Evolutionary conservation across 2,113 vertebrate species (phyloP).

Genomic region (Anser brachyrhynchus): DNA sequence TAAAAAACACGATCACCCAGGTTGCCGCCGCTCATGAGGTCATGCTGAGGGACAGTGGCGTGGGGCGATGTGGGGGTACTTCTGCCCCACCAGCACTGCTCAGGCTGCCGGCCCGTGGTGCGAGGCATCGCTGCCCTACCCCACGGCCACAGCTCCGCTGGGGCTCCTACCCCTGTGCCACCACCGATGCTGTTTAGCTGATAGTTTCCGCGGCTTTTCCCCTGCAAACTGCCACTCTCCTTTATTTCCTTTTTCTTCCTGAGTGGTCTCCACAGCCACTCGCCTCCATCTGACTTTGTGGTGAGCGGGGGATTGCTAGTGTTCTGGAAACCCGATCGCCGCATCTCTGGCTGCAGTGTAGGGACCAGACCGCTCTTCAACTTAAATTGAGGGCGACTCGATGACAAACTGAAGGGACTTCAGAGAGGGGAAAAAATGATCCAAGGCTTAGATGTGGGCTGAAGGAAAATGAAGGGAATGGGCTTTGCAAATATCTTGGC

Average conservation of each 20-base stretch:
- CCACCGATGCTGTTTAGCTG: neutral
- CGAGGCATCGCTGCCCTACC: neutral
- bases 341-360: neutral
- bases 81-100: neutral
- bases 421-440: slow-evolving; percentile 63
- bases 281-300: slow-evolving; percentile 7
- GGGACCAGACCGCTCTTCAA: slow-evolving; percentile 27
- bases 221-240: neutral
- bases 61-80: neutral
- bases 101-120: neutral
- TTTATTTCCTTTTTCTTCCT: slow-evolving; percentile 9
- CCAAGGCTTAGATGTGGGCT: slow-evolving; percentile 62
- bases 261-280: neutral
- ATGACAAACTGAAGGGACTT: slow-evolving; percentile 70
- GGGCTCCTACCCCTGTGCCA: neutral
- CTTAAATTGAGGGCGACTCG: slow-evolving; percentile 58
- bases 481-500: slow-evolving; percentile 55
- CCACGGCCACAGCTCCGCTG: neutral
- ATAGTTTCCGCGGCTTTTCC: neutral
- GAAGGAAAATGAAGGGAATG: slow-evolving; percentile 64
- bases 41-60: rapidly evolving
- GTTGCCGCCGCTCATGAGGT: neutral
- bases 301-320: neutral
- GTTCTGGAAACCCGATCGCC: slow-evolving; percentile 31
- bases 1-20: slow-evolving; percentile 1